Evolutionary conservation across 2,797 vertebrate species (phyloP).

Genomic region (Atherinosoma microstoma): DNA sequence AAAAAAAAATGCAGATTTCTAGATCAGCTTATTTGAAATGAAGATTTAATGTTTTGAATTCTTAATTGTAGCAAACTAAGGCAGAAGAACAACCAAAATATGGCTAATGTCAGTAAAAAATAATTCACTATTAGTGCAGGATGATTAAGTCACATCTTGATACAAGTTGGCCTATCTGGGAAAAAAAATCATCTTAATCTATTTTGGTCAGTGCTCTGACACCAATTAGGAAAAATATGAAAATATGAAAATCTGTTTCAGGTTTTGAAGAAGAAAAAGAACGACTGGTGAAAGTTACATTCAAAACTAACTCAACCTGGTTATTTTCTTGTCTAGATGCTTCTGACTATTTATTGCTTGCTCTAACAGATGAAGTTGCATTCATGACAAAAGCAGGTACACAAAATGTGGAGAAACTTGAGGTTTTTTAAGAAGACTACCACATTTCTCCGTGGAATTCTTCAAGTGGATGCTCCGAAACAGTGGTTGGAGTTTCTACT

Average conservation of each 20-base stretch:
- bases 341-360: conserved; percentile 7
- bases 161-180: neutral
- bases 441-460: neutral
- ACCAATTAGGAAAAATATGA: neutral
- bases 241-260: conserved; percentile 21
- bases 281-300: neutral
- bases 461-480: neutral
- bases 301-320: neutral
- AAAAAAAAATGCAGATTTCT: neutral
- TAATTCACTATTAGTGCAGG: too few species aligned
- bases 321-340: neutral
- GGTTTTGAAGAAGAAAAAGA: conserved; percentile 8
- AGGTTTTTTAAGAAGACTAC: neutral
- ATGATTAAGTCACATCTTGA: neutral
- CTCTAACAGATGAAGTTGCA: conserved; percentile 4
- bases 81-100: neutral
- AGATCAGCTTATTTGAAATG: neutral
- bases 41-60: neutral
- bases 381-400: conserved; percentile 3
- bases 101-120: too few species aligned
- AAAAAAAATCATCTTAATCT: neutral
- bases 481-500: conserved; percentile 30
- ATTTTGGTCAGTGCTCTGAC: neutral
- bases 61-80: neutral
- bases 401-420: conserved; percentile 2